phyloP scores from a whole-genome alignment of 2,797 vertebrate species.

The Synanceia verrucosa region DNA sequence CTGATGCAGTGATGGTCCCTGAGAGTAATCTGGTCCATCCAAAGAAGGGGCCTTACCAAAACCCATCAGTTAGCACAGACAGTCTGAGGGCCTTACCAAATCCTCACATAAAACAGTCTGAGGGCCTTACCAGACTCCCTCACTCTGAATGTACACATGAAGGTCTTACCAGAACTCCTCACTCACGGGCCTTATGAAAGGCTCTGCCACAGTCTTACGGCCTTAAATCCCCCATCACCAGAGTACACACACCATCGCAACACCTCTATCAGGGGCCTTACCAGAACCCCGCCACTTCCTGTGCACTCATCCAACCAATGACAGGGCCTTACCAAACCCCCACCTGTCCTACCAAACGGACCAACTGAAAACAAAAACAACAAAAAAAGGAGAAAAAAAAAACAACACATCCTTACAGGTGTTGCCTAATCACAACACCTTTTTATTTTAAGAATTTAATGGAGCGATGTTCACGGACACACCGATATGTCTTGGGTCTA shows the following conservation, averaged over 20 bases:
- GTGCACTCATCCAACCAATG: constrained; percentile 43
- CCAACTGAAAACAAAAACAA: constrained; percentile 22
- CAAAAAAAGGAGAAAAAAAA: background rate
- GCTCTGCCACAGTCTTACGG: constrained; percentile 38
- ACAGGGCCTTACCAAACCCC: constrained; percentile 80
- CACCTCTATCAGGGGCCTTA: constrained; percentile 71
- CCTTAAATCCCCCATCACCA: constrained; percentile 55
- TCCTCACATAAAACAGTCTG: constrained; percentile 36
- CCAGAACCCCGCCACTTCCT: constrained; percentile 62
- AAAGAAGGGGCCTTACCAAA: constrained; percentile 64
- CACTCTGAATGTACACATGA: constrained; percentile 18
- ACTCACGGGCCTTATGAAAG: constrained; percentile 40
- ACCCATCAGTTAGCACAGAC: constrained; percentile 14
- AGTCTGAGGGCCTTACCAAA: constrained; percentile 65
- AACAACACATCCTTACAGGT: constrained; percentile 25
- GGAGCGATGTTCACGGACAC: constrained; percentile 17
- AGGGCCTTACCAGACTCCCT: constrained; percentile 52
- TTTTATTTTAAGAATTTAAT: background rate
- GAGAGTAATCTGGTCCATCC: constrained; percentile 23
- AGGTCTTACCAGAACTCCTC: constrained; percentile 35
- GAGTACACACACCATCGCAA: constrained; percentile 45
- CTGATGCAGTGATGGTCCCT: constrained; percentile 51
- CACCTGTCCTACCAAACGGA: constrained; percentile 49
- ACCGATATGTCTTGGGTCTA: constrained; percentile 16
- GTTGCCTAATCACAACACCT: constrained; percentile 62